Conservation (phyloP, 2,888 invertebrate genomes). For the Metacarcinus magister region DNA sequence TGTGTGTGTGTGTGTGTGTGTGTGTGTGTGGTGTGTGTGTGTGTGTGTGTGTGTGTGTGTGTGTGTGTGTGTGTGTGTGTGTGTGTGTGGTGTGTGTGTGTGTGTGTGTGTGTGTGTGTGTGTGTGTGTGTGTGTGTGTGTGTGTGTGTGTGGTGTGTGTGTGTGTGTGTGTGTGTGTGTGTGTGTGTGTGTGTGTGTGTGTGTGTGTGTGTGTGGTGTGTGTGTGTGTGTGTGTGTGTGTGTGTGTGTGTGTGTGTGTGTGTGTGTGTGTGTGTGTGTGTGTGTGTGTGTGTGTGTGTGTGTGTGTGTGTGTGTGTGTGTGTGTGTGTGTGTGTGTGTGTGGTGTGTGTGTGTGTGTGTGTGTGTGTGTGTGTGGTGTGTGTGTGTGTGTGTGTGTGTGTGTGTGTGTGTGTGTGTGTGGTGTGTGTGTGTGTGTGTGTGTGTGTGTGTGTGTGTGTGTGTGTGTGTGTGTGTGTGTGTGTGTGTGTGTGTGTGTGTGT, state of each 20-base stretch:
- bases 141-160: slow-evolving; percentile 48
- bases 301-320: slow-evolving; percentile 34
- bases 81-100: slow-evolving; percentile 47
- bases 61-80: slow-evolving; percentile 48
- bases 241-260: slow-evolving; percentile 38
- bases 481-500: slow-evolving; percentile 65
- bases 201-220: background rate
- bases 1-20: slow-evolving; percentile 49
- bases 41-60: slow-evolving; percentile 30
- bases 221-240: slow-evolving; percentile 22
- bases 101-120: background rate
- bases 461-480: slow-evolving; percentile 58
- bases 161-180: slow-evolving; percentile 47
- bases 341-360: slow-evolving; percentile 61
- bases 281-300: slow-evolving; percentile 62
- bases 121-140: background rate
- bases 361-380: slow-evolving; percentile 58
- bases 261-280: slow-evolving; percentile 69
- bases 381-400: slow-evolving; percentile 38
- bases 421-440: slow-evolving; percentile 63
- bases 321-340: slow-evolving; percentile 65
- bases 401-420: slow-evolving; percentile 69
- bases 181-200: slow-evolving; percentile 22
- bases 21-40: background rate
- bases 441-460: slow-evolving; percentile 55